Evolutionary conservation across 1,140 invertebrate genomes (phyloP).

Genomic region (Tribolium castaneum): DNA sequence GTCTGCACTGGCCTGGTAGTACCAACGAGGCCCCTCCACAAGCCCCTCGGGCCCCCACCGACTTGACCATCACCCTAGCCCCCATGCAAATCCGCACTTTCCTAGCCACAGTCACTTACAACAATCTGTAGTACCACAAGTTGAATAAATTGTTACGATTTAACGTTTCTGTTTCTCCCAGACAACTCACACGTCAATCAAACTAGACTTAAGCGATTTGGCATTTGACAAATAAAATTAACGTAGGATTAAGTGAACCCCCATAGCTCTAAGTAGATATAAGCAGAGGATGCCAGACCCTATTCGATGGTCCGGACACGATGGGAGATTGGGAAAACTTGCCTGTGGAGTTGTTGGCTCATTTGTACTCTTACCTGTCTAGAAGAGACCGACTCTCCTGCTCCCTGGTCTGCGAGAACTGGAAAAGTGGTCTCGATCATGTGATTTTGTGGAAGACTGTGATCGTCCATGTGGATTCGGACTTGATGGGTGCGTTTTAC

Average conservation of each 20-base stretch:
- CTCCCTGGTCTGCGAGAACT: conserved; percentile 46
- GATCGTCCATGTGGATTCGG: conserved; percentile 48
- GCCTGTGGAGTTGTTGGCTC: conserved; percentile 44
- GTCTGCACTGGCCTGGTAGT: conserved; percentile 33
- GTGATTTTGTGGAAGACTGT: conserved; percentile 50
- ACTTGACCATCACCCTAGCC: conserved; percentile 42
- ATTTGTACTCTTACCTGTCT: conserved; percentile 48
- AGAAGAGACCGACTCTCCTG: conserved; percentile 51
- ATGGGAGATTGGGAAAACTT: conserved; percentile 45
- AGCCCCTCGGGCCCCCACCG: neutral
- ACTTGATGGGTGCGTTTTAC: conserved; percentile 46
- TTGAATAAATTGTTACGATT: neutral
- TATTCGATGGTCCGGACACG: neutral
- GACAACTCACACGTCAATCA: conserved; percentile 1
- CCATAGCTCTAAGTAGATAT: conserved; percentile 3
- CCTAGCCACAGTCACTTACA: conserved; percentile 7
- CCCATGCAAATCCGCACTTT: conserved; percentile 55
- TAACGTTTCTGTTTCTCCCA: neutral
- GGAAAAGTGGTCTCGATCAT: conserved; percentile 47
- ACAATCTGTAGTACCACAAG: neutral
- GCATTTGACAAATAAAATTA: conserved; percentile 1
- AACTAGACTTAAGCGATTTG: conserved; percentile 5
- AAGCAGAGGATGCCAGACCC: neutral
- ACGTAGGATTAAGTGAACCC: conserved; percentile 1
- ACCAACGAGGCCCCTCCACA: neutral